These are phyloP conservation scores for Dreissena rostriformis DNA, from an alignment of 1,140 invertebrate species.

Conservation along the genomic window DNA sequence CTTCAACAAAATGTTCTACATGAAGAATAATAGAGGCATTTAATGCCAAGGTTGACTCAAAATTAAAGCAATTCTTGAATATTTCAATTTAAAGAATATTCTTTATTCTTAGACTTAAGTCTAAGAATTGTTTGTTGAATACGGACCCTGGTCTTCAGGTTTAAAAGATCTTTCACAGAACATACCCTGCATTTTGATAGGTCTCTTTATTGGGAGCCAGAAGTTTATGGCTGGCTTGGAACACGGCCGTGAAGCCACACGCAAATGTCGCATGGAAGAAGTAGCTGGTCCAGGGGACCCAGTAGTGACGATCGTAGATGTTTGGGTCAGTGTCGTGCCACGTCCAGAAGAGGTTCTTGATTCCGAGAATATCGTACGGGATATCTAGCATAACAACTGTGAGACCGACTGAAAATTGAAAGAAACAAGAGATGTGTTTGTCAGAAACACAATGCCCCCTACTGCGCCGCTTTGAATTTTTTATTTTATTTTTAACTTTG, in stretches of 20 bases:
- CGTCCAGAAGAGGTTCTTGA: constrained; percentile 92
- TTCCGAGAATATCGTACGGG: constrained; percentile 90
- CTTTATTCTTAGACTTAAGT: too few species aligned
- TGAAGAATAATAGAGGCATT: too few species aligned
- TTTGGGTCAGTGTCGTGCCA: constrained; percentile 94
- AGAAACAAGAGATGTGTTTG: too few species aligned
- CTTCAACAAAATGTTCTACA: too few species aligned
- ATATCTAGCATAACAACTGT: constrained; percentile 88
- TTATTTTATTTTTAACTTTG: too few species aligned
- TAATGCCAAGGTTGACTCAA: too few species aligned
- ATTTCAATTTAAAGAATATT: too few species aligned
- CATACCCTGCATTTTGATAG: constrained; percentile 71
- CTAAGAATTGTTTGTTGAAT: too few species aligned
- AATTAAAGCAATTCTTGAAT: too few species aligned
- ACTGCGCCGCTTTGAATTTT: too few species aligned
- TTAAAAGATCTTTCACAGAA: neutral
- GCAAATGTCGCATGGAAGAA: constrained; percentile 91
- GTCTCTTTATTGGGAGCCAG: constrained; percentile 81
- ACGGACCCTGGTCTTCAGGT: too few species aligned
- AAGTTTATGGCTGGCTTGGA: constrained; percentile 84
- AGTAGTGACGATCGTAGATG: constrained; percentile 89
- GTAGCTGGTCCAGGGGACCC: constrained; percentile 90
- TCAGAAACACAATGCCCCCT: too few species aligned
- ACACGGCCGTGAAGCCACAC: constrained; percentile 87
- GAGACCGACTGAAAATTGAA: constrained; percentile 85